Base-by-base conservation (phyloP, 2,888 invertebrate species). In the Macaria liturata region DNA sequence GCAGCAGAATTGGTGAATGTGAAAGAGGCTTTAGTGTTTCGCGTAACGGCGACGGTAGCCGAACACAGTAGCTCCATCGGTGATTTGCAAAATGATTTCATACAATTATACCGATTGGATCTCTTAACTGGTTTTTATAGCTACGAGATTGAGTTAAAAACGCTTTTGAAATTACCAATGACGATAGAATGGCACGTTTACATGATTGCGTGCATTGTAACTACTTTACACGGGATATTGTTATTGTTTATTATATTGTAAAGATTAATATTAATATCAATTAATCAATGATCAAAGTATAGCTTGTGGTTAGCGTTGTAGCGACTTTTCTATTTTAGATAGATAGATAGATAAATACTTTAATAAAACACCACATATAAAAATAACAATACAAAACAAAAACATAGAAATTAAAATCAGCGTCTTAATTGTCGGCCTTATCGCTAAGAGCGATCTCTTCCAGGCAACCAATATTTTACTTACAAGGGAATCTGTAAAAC, bases 11-110 rank as follows among this genome's bases (percentile, higher is more conserved):
- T 37, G 34, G 34, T 42, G 42, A 42, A 42, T 42, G 42, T 42
- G 42, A 5, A n/a, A 9, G 9, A 9, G 9, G 42, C 42, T 80
- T 86, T 83, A 77, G 82, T 82, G 85, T 83, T 87, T 84, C 88
- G 89, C 89, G 90, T 90, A 91, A 90, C 90, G 89, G 90, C 84
- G 75, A 76, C 88, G 78, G 89, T 88, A 89, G 90, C 88, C 61
- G 53, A 49, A 34, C 55, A 59, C 62, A 59, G 63, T 59, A 64
- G 64, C 64, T 57, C 53, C 51, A 62, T 62, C 63, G 67, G 69
- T 70, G 69, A 71, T 71, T 69, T 69, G 71, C 68, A 67, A 71
- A 70, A 69, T 71, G 69, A 70, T 70, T 71, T 70, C 65, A 71
- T 69, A 68, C 68, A 65, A 68, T 70, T 70, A 70, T 62, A 64